Base-by-base conservation (phyloP, 2,888 invertebrate species). In the Hypolimnas misippus region DNA sequence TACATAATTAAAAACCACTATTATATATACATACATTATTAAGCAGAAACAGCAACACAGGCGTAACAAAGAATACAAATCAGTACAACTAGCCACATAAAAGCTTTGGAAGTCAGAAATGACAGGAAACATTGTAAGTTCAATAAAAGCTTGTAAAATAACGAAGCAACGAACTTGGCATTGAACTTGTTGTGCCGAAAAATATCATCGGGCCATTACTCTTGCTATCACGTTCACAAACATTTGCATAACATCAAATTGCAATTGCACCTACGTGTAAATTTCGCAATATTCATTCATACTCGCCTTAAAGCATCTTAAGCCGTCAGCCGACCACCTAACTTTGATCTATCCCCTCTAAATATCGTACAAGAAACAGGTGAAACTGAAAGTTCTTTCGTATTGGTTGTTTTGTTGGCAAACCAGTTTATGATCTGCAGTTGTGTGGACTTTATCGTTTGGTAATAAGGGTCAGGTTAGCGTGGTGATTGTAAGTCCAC, bases 231-330 rank as follows among this genome's bases (percentile, higher is more conserved):
- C 29, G 25, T 49, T 65, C 69, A 69, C 66, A 70, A 73, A 71
- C 60, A 73, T 74, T 76, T 76, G 63, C 77, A 69, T 72, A 72
- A 21, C 44, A 70, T 70, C 68, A 73, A 63, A 57, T 35, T 69
- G 70, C 54, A 52, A 62, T 57, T 59, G 55, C 62, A 69, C 72
- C 68, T 74, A 69, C 65, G 63, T 71, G 71, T 71, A 70, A 71
- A 74, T 84, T 82, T 82, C 75, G 76, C 78, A 82, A 77, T 63
- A 70, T 70, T 76, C 81, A 71, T 70, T 79, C 82, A 76, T 74
- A 76, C 72, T 63, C 62, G 66, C 10, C 73, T 72, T 75, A 71
- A 77, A 79, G 73, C 68, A 66, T 71, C 70, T 72, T 70, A 73
- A 67, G 69, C 66, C 63, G 52, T 1, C 35, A 10, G 68, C 81